These are phyloP conservation scores for Atta texana DNA, from an alignment of 1,140 invertebrate genomes.

Conservation along the genomic window DNA sequence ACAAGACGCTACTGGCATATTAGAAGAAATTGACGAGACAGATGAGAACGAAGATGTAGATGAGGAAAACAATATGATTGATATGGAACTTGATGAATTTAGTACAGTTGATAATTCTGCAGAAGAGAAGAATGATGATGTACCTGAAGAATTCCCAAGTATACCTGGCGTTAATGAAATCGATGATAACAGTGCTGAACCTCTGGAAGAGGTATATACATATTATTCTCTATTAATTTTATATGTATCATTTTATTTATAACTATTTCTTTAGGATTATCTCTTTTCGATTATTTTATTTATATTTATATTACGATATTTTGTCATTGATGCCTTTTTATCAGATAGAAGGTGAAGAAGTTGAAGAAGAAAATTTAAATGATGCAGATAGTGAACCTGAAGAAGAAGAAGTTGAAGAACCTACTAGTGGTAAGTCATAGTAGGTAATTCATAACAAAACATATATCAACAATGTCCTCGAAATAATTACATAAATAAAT, in stretches of 20 bases:
- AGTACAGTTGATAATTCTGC: conserved; percentile 74
- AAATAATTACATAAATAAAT: conserved; percentile 7
- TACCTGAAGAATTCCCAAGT: conserved; percentile 84
- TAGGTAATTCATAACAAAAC: not conserved
- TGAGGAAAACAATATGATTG: conserved; percentile 74
- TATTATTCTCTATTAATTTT: conserved; percentile 28
- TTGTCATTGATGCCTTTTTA: conserved; percentile 40
- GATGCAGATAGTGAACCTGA: conserved; percentile 75
- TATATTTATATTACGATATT: conserved; percentile 15
- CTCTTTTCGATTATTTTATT: conserved; percentile 45
- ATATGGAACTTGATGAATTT: conserved; percentile 78
- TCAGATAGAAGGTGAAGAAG: conserved; percentile 78
- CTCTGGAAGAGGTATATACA: conserved; percentile 84
- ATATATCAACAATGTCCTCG: not conserved
- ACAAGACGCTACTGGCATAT: conserved; percentile 77
- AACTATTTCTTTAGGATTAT: not conserved
- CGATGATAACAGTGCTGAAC: conserved; percentile 81
- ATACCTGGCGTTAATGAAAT: conserved; percentile 80
- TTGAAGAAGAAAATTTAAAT: conserved; percentile 78
- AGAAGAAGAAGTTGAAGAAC: conserved; percentile 81
- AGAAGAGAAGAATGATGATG: conserved; percentile 80
- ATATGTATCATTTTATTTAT: not conserved
- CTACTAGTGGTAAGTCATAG: conserved; percentile 79
- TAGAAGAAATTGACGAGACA: conserved; percentile 82
- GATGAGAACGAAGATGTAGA: conserved; percentile 80